phyloP scores from a whole-genome alignment of 2,113 vertebrate genomes.

The Siphamia tubifer region DNA sequence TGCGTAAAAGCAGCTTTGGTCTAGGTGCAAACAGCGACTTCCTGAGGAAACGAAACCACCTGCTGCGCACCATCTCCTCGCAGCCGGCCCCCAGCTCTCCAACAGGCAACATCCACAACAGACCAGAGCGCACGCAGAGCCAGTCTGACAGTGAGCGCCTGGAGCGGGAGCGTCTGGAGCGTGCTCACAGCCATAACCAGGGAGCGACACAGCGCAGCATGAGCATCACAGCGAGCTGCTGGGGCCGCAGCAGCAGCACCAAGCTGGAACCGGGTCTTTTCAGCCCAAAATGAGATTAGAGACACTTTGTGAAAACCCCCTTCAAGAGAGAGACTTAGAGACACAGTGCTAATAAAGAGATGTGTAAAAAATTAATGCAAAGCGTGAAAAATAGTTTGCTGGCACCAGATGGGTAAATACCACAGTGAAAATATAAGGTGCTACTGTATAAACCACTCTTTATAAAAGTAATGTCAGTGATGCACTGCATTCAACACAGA shows the following conservation, averaged over 20 bases:
- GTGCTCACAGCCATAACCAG: constrained; percentile 72
- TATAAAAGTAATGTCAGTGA: constrained; percentile 25
- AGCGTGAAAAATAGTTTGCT: constrained; percentile 13
- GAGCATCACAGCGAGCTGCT: constrained; percentile 91
- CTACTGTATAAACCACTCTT: constrained; percentile 56
- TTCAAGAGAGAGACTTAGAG: background rate
- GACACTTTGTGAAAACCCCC: background rate
- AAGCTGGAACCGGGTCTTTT: constrained; percentile 82
- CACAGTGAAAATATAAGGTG: constrained; percentile 41
- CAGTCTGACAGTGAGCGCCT: constrained; percentile 81
- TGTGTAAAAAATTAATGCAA: background rate
- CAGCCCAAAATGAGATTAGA: constrained; percentile 56
- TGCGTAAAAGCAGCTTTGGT: constrained; percentile 97
- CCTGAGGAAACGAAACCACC: constrained; percentile 93
- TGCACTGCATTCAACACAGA: constrained; percentile 14
- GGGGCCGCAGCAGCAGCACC: constrained; percentile 85
- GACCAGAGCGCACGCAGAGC: constrained; percentile 89
- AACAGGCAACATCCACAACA: constrained; percentile 75
- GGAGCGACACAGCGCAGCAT: constrained; percentile 82
- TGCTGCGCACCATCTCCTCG: constrained; percentile 94
- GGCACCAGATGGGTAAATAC: constrained; percentile 30
- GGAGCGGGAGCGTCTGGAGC: constrained; percentile 80
- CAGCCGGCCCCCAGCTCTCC: constrained; percentile 86
- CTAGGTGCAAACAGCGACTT: constrained; percentile 92
- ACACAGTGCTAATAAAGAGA: constrained; percentile 10